A percentile compares a stretch with the other conserved stretches of the same genome.
Evolutionary conservation across 2,888 invertebrate species (phyloP).

Genomic region (Nemotelus pantherinus): DNA sequence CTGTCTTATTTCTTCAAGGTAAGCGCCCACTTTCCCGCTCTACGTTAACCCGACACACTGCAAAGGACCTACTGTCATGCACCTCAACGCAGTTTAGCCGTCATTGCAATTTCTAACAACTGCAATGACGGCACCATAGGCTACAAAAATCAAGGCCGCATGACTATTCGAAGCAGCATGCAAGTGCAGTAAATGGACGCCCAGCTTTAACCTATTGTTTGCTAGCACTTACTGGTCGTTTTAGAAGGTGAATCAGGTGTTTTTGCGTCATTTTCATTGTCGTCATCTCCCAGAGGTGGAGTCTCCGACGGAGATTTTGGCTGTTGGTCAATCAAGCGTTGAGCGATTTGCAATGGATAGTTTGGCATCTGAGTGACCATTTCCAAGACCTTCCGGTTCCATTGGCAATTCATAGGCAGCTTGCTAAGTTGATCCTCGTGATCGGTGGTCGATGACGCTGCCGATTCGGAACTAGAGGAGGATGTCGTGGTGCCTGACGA

Average conservation of each 20-base stretch:
- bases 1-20: slow-evolving; percentile 4
- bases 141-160: too few species aligned
- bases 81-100: not conserved
- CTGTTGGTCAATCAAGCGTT: slow-evolving; percentile 63
- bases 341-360: slow-evolving; percentile 57
- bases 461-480: slow-evolving; percentile 59
- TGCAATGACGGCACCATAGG: too few species aligned
- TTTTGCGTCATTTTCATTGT: slow-evolving; percentile 47
- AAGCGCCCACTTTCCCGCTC: slow-evolving; percentile 34
- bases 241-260: slow-evolving; percentile 54
- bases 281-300: slow-evolving; percentile 53
- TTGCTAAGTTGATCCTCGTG: slow-evolving; percentile 54
- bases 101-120: not conserved
- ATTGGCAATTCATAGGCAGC: slow-evolving; percentile 55
- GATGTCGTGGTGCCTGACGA: slow-evolving; percentile 56
- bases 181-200: slow-evolving; percentile 35
- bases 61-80: not conserved
- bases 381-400: slow-evolving; percentile 59
- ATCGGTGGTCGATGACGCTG: slow-evolving; percentile 54
- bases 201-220: slow-evolving; percentile 1
- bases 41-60: slow-evolving; percentile 1
- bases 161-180: not conserved
- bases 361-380: slow-evolving; percentile 61
- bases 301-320: slow-evolving; percentile 65
- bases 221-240: slow-evolving; percentile 41